These are phyloP conservation scores for Acholoe squamosa DNA, from an alignment of 2,888 invertebrate species.

Conservation along the genomic window DNA sequence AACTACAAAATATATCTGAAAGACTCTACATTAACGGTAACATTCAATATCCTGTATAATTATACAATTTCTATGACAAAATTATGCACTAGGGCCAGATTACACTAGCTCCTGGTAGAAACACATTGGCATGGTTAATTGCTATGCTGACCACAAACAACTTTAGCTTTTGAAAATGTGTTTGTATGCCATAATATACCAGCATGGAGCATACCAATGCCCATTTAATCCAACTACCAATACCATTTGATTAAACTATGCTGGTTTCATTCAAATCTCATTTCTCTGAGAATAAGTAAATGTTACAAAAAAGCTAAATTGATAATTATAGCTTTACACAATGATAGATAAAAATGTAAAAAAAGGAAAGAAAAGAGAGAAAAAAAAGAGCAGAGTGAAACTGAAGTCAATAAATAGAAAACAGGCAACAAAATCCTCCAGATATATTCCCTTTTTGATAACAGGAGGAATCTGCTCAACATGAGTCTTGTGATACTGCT, in stretches of 20 bases:
- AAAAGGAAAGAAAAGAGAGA: background rate
- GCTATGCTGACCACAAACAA: constrained; percentile 14
- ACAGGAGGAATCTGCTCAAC: too few relatives aligned
- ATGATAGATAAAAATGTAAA: background rate
- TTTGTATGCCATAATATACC: background rate
- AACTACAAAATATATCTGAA: constrained; percentile 51
- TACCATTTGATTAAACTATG: background rate
- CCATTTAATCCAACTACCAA: background rate
- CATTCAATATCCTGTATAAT: constrained; percentile 18
- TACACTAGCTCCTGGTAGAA: background rate
- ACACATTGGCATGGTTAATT: background rate
- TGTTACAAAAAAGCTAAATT: background rate
- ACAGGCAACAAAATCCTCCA: too few relatives aligned
- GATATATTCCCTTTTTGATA: too few relatives aligned
- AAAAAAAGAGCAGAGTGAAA: background rate
- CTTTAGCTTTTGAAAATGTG: background rate
- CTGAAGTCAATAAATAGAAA: too few relatives aligned
- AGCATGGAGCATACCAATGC: background rate
- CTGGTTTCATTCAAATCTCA: background rate
- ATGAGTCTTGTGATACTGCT: too few relatives aligned
- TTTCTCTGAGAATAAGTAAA: background rate
- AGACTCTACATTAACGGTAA: constrained; percentile 49
- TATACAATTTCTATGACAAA: constrained; percentile 36
- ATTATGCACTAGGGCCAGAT: background rate
- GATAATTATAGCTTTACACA: background rate